These are phyloP conservation scores for Sula dactylatra DNA, from an alignment of 2,113 vertebrate species.

Conservation along the genomic window DNA sequence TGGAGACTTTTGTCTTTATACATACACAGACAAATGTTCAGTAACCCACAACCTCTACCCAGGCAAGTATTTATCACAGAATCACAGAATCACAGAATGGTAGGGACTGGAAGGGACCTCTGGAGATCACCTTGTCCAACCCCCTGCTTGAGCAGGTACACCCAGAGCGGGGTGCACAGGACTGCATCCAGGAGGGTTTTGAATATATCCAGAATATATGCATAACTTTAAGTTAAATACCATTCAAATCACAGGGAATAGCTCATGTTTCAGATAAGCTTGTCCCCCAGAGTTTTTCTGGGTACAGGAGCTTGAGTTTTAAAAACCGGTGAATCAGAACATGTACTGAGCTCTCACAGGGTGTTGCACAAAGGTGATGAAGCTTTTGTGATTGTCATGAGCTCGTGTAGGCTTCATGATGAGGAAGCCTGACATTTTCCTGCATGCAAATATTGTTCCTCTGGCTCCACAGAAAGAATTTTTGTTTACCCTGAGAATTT, in stretches of 20 bases:
- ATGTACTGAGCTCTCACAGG: background rate
- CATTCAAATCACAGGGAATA: background rate
- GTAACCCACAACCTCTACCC: background rate
- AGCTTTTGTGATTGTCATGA: background rate
- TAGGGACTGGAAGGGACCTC: too few relatives aligned
- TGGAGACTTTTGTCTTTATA: background rate
- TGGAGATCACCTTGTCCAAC: too few relatives aligned
- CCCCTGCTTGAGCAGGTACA: too few relatives aligned
- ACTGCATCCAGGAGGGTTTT: too few relatives aligned
- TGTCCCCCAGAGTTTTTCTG: background rate
- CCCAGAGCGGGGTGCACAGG: too few relatives aligned
- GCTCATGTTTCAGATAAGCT: background rate
- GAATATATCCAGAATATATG: background rate
- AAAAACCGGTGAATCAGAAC: background rate
- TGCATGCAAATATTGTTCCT: slow-evolving; percentile 24
- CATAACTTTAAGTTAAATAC: background rate
- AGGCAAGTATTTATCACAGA: background rate
- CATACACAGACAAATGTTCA: background rate
- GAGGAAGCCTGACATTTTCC: background rate
- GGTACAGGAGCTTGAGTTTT: background rate
- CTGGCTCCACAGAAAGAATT: background rate
- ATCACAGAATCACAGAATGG: too few relatives aligned
- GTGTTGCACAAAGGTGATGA: background rate
- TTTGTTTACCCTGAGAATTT: slow-evolving; percentile 17
- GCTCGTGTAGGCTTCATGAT: background rate